Conservation (phyloP, 2,888 invertebrate genomes). For the Acrobeloides nanus region DNA sequence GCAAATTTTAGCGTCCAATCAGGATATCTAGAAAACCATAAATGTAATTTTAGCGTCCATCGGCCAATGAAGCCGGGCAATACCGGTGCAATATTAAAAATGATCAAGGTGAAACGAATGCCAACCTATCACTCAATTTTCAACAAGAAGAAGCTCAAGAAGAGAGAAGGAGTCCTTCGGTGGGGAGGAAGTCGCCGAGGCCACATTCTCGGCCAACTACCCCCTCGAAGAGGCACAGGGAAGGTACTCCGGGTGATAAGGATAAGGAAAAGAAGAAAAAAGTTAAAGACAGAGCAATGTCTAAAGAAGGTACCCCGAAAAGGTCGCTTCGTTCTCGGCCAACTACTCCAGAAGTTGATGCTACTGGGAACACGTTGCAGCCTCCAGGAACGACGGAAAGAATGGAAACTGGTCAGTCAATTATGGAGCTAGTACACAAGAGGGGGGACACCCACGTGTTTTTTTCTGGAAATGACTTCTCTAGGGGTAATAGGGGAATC, state of each 20-base stretch:
- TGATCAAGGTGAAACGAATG: slow-evolving; percentile 87
- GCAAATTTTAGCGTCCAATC: not conserved
- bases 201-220: slow-evolving; percentile 30
- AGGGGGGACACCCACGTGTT: too few relatives aligned
- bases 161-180: slow-evolving; percentile 27
- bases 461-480: too few relatives aligned
- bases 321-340: slow-evolving; percentile 48
- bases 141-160: slow-evolving; percentile 59
- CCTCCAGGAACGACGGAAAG: slow-evolving; percentile 23
- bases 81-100: slow-evolving; percentile 98
- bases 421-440: not conserved
- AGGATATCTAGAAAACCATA: not conserved
- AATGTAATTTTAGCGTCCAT: slow-evolving; percentile 69
- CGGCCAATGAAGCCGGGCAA: slow-evolving; percentile 87
- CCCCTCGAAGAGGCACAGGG: slow-evolving; percentile 25
- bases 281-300: too few relatives aligned
- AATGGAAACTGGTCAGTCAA: slow-evolving; percentile 2
- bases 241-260: slow-evolving; percentile 31
- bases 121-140: slow-evolving; percentile 91
- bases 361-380: slow-evolving; percentile 19
- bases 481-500: too few relatives aligned
- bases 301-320: slow-evolving; percentile 47
- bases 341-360: slow-evolving; percentile 43
- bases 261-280: slow-evolving; percentile 28
- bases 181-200: slow-evolving; percentile 29